Evolutionary conservation across 2,113 vertebrate species (phyloP), one percentile per base, ranked within the genome.

Genomic region (Campylorhamphus procurvoides): DNA sequence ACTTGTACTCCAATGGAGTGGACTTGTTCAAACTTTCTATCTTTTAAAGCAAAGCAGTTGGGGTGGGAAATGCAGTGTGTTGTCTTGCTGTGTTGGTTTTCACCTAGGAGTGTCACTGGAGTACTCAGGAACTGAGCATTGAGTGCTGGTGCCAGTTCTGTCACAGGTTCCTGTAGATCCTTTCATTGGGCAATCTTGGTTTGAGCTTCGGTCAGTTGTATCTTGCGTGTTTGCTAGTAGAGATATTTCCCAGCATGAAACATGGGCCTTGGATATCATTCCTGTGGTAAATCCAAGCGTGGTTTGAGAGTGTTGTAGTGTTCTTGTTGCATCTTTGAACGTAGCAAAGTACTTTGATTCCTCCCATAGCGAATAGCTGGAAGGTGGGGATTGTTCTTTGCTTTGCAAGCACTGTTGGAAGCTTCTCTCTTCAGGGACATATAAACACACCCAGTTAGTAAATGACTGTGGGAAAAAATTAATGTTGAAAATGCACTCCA

Each of bases 1-100:
- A 71, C 27, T 15, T 76, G 58, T 81, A 29, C 55, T 88, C 44
- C 40, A 52, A n/a, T 29, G 33, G n/a, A n/a, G 18, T 74, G n/a
- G 58, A 27, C 25, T 73, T 69, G 11, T 81, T 35, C 62, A 52
- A 77, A 15, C 40, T 91, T 91, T 23, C 25, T 13, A 18, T 78
- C 53, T 60, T 66, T 40, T 79, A 79, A 84, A 94, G 76, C 24
- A 35, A 85, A 95, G 90, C 39, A 68, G 49, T 49, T 66, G 74
- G 17, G 14, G 5, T 0, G 1, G 2, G 0, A 17, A 80, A 39
- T 47, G 78, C 0, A 1, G 6, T 50, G 19, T 78, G 22, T 67
- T 94, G 52, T 67, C 79, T 71, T 75, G 23, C n/a, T 44, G 24
- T 71, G 55, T 69, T 91, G 56, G 13, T 69, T 93, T 91, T 94